Conservation (phyloP, 2,888 invertebrate species). For the Oxycera nigricornis region DNA sequence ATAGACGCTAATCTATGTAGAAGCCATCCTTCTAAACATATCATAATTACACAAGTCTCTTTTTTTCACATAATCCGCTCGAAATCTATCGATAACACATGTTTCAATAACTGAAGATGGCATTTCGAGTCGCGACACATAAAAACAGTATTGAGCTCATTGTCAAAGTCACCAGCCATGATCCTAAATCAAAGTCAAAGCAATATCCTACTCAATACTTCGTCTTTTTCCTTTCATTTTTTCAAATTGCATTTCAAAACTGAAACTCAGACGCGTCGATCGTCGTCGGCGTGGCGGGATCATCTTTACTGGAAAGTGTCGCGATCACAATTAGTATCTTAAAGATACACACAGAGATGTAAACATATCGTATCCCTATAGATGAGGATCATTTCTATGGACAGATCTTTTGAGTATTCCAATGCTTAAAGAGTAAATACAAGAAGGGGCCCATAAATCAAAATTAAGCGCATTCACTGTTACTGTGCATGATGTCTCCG, state of each 20-base stretch:
- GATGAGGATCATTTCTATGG: background rate
- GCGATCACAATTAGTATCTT: slow-evolving; percentile 18
- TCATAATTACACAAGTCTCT: background rate
- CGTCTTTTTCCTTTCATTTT: background rate
- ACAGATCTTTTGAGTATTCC: slow-evolving; percentile 3
- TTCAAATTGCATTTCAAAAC: background rate
- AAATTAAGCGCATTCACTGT: slow-evolving; percentile 47
- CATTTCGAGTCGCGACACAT: background rate
- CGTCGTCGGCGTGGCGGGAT: background rate
- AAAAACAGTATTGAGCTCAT: background rate
- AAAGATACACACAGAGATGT: background rate
- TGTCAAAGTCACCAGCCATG: background rate
- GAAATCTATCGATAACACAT: slow-evolving; percentile 16
- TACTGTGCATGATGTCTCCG: background rate
- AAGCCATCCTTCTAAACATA: too few species aligned
- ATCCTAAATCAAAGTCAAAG: slow-evolving; percentile 21
- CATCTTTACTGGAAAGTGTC: slow-evolving; percentile 5
- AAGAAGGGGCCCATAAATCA: slow-evolving; percentile 47
- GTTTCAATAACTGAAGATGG: slow-evolving; percentile 18
- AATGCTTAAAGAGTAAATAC: slow-evolving; percentile 33
- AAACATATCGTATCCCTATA: background rate
- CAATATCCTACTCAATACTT: background rate
- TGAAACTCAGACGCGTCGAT: background rate
- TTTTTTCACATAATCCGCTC: background rate
- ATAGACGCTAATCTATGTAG: too few species aligned